Evolutionary conservation across 2,113 vertebrate genomes (phyloP).

Genomic region (Anoplopoma fimbria): DNA sequence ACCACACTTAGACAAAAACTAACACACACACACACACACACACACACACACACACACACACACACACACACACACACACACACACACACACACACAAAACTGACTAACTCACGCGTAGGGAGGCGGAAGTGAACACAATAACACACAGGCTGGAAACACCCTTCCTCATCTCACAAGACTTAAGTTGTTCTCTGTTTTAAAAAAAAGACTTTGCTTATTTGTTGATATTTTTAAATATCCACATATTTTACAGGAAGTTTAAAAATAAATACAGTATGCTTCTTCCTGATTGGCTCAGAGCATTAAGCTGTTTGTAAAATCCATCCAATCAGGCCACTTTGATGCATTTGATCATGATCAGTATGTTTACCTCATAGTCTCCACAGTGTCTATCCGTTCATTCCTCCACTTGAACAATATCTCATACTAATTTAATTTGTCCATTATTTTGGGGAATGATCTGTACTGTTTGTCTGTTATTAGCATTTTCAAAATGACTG

Average conservation of each 20-base stretch:
- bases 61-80: slow-evolving; percentile 17
- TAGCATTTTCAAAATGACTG: neutral
- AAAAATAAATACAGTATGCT: neutral
- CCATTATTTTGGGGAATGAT: neutral
- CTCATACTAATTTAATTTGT: neutral
- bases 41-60: slow-evolving; percentile 4
- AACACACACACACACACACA: too few species aligned
- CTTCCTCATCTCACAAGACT: slow-evolving; percentile 40
- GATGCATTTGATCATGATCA: neutral
- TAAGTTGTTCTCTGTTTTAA: neutral
- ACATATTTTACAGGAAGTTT: neutral
- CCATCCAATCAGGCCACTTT: neutral
- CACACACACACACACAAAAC: slow-evolving; percentile 17
- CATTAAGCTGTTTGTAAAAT: neutral
- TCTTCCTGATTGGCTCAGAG: neutral
- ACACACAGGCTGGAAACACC: slow-evolving; percentile 37
- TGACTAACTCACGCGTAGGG: slow-evolving; percentile 5
- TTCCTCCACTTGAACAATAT: neutral
- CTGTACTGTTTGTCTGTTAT: neutral
- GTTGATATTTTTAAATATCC: neutral
- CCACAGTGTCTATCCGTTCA: neutral
- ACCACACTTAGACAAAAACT: too few species aligned
- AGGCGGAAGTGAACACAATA: slow-evolving; percentile 54
- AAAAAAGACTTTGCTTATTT: neutral
- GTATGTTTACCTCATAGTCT: neutral